A percentile compares a stretch with the other conserved stretches of the same genome.
Evolutionary conservation across 2,797 vertebrate species (phyloP).

Genomic region (Falco rusticolus): DNA sequence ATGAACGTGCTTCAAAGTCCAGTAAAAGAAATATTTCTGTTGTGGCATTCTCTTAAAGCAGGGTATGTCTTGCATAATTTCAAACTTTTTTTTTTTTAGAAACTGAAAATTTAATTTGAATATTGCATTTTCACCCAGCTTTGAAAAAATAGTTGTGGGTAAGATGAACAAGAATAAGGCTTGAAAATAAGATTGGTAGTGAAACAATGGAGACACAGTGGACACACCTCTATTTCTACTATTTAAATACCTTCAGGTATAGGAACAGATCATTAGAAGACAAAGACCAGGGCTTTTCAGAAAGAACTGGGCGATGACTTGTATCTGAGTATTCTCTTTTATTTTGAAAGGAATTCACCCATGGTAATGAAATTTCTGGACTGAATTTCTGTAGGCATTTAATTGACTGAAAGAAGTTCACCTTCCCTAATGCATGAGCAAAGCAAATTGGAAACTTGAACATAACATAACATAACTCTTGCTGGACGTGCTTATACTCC

Average conservation of each 20-base stretch:
- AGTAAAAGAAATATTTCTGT: background rate
- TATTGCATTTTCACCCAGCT: background rate
- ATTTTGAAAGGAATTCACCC: slow-evolving; percentile 14
- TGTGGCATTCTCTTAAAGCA: background rate
- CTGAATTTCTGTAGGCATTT: background rate
- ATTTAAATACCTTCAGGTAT: background rate
- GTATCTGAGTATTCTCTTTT: background rate
- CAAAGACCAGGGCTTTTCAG: background rate
- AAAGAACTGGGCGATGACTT: background rate
- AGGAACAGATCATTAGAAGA: background rate
- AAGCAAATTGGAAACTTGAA: slow-evolving; percentile 19
- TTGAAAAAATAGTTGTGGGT: background rate
- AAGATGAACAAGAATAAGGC: background rate
- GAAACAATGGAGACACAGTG: background rate
- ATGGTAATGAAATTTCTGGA: slow-evolving; percentile 18
- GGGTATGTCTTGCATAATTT: background rate
- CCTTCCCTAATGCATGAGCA: background rate
- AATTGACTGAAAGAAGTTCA: slow-evolving; percentile 17
- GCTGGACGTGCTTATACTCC: background rate
- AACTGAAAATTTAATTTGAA: slow-evolving; percentile 2
- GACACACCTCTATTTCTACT: background rate
- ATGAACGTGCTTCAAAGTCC: background rate
- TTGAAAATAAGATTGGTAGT: background rate
- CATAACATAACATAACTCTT: background rate
- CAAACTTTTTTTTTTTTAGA: background rate